Evolutionary conservation across 2,888 invertebrate genomes (phyloP), one percentile per base, ranked within the genome.

Genomic region (Papilio protenor): DNA sequence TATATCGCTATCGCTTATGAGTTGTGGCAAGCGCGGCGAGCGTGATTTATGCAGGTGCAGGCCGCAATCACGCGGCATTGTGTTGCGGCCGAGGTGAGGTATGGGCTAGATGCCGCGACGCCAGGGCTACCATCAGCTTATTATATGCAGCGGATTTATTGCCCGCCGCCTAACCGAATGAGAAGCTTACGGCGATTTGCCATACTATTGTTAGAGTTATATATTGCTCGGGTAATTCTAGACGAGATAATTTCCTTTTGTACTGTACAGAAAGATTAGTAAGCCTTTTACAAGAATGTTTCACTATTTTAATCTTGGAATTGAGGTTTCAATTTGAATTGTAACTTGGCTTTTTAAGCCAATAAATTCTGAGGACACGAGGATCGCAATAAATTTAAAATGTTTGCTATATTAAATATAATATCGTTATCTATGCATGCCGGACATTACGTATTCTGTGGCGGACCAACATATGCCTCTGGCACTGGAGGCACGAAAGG

Each of bases 61-160:
- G 85, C 88, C 89, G 91, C 91, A 92, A 92, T 92, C 92, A 92
- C 87, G 87, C 85, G 84, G 90, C 88, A 91, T 91, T 92, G 92
- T 92, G 84, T 83, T 84, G 84, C 83, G 85, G 84, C 84, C 83
- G 82, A 80, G 81, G 82, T 79, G 82, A 83, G 85, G 82, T 82
- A 83, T 77, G 82, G 83, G 80, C 76, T 72, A 71, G 80, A 78
- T 77, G 75, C 23, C 76, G 80, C 81, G 79, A 40, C 66, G 73
- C 59, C 55, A 52, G 11, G 57, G 76, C 78, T 75, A 73, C 78
- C 78, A 75, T 79, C 73, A 69, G 76, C 78, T 78, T 78, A 78
- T 78, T 78, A 78, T 78, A 76, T 52, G 69, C 73, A 45, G 72
- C 75, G 78, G 78, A 78, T 78, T 78, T 78, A 78, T 78, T 73